These are phyloP conservation scores for Melanostoma mellinum DNA, from an alignment of 2,888 invertebrate species.

Conservation along the genomic window DNA sequence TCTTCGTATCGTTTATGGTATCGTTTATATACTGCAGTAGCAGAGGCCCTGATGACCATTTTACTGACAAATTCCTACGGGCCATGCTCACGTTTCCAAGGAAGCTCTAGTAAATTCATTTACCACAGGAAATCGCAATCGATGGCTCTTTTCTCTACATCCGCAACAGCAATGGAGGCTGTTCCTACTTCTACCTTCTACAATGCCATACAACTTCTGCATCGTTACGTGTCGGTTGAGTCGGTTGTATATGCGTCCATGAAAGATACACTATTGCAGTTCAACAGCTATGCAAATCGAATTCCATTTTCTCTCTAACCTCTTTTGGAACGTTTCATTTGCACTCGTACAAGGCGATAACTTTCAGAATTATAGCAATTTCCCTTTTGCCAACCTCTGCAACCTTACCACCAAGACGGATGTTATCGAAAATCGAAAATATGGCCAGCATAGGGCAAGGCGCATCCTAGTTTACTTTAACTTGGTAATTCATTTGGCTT, in stretches of 20 bases:
- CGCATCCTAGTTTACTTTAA: slow-evolving; percentile 13
- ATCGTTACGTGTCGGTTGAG: slow-evolving; percentile 27
- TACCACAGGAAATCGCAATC: slow-evolving; percentile 62
- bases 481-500: neutral
- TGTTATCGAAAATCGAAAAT: slow-evolving; percentile 60
- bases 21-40: neutral
- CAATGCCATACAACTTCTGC: neutral
- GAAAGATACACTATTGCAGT: slow-evolving; percentile 23
- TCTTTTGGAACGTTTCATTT: slow-evolving; percentile 31
- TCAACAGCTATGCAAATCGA: slow-evolving; percentile 50
- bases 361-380: slow-evolving; percentile 59
- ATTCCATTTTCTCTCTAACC: slow-evolving; percentile 5
- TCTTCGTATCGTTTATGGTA: neutral
- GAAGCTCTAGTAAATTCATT: slow-evolving; percentile 56
- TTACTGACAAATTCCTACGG: slow-evolving; percentile 13
- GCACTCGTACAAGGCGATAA: slow-evolving; percentile 51
- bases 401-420: slow-evolving; percentile 28
- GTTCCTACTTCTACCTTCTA: neutral
- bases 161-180: slow-evolving; percentile 30
- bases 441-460: slow-evolving; percentile 21
- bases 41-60: neutral
- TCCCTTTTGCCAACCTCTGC: neutral
- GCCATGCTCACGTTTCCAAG: slow-evolving; percentile 40
- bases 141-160: slow-evolving; percentile 51
- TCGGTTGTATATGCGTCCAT: neutral